Base-by-base conservation (phyloP, 2,888 invertebrate genomes). In the Oligia latruncula region DNA sequence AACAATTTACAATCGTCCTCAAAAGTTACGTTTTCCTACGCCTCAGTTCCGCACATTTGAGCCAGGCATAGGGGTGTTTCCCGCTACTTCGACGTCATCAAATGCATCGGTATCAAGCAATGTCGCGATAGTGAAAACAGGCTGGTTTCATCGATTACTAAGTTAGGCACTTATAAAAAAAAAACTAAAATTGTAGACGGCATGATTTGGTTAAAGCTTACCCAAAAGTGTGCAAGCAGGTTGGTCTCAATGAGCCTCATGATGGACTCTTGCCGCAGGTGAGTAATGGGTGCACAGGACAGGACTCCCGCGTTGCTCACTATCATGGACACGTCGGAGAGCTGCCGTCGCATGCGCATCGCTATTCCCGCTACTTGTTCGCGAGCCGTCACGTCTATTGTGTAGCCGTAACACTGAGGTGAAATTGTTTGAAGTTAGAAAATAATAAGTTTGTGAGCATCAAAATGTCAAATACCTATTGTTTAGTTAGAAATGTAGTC, bases 211-310 rank as follows among this genome's bases (percentile, higher is more conserved):
- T 20, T 65, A 65, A 65, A 9, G 35, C 8, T 65, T 89, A 96
- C 96, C 96, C 96, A 97, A 86, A 97, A 94, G 89, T 97, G 97
- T 17, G 96, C 95, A 77, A 96, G 87, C 68, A 97, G 88, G 83
- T 97, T 97, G 76, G 95, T 90, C 55, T 96, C 96, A 13, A 97
- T 87, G 0, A 95, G 91, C 78, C 87, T 95, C 0, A 90, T 86
- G 35, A 96, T 90, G 0, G 93, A 83, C 5, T 96, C 96, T 0
- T 94, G 92, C 4, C 92, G 91, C 17, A 95, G 84, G 58, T 94
- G 93, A n/a, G 90, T 86, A 23, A 96, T 85, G 0, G 96, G 95
- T 0, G 94, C 94, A 75, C 91, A 93, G 6, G 92, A 91, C 35
- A 94, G 76, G 0, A 92, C 90, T 0, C 96, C 96, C 1, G 96